Base-by-base conservation (phyloP, 1,140 invertebrate genomes). In the Drosophila paulistorum region DNA sequence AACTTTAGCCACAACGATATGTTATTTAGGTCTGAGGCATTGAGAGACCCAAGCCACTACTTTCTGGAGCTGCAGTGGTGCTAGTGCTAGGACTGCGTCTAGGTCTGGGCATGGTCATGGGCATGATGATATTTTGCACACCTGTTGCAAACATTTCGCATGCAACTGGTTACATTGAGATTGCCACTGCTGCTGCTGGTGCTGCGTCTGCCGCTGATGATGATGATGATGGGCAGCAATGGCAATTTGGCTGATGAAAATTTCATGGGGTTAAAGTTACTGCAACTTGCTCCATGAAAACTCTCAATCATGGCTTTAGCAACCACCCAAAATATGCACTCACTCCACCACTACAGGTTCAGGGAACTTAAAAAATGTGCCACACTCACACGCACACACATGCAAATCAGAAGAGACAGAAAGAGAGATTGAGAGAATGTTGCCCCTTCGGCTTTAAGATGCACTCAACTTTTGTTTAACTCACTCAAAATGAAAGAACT, bases 81-180 rank as follows among this genome's bases (percentile, higher is more conserved):
- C 9, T 10, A 23, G 20, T 6, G 14, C 41, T 48, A 48, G 54
- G 67, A 7, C 35, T 37, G 35, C 35, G 35, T 37, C 35, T 37
- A 37, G 35, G 35, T 37, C 35, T 37, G 37, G 37, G 10, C 30
- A 58, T 17, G 30, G 55, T 45, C 30, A 51, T 68, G 58, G 65
- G 70, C 13, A 17, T 57, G 79, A 65, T 69, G 58, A 26, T 68
- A 42, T 71, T 65, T 74, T 69, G 83, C 80, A 89, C 84, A 89
- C 84, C 84, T 89, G 84, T 89, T 89, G 84, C 84, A 68, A 60
- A 61, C 79, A 86, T 84, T 90, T 90, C 89, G 77, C 84, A 89
- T 89, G 84, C 84, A 89, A 87, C 83, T 87, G 74, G 84, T 87
- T 76, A 75, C 70, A 69, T 71, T 68, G 57, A 65, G 74, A 20